Percentiles rank a stretch among this genome's conserved stretches.
These are phyloP conservation scores for Drosophila barbarae DNA, from an alignment of 2,888 invertebrate genomes.

Conservation along the genomic window DNA sequence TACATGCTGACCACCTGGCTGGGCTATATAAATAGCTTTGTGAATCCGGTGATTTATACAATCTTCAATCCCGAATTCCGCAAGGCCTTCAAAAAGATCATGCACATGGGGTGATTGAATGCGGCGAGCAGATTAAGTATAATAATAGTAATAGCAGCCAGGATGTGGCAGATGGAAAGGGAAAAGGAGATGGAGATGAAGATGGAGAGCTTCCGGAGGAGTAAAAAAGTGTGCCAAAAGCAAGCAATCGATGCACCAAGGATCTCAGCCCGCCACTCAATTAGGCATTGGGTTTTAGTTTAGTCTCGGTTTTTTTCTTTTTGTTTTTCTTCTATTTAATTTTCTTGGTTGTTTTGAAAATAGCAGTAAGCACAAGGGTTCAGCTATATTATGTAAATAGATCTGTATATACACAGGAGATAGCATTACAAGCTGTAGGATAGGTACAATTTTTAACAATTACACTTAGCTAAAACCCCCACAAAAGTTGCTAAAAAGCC, in stretches of 20 bases:
- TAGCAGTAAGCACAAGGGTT: constrained; percentile 11
- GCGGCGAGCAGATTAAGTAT: constrained; percentile 23
- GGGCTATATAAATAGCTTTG: constrained; percentile 97
- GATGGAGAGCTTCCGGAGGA: neutral
- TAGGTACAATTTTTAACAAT: constrained; percentile 59
- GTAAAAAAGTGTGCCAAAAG: constrained; percentile 31
- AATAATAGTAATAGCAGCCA: neutral
- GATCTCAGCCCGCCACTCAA: constrained; percentile 32
- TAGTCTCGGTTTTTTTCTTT: neutral
- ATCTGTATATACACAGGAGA: constrained; percentile 27
- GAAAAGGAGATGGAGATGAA: neutral
- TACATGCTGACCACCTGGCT: constrained; percentile 98
- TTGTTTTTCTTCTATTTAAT: neutral
- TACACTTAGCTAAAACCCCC: constrained; percentile 38
- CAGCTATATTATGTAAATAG: constrained; percentile 34
- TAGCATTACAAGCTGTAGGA: constrained; percentile 49
- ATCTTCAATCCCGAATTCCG: constrained; percentile 98
- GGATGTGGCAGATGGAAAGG: neutral
- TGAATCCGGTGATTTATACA: constrained; percentile 96
- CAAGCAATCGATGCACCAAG: constrained; percentile 18
- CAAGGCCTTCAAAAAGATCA: constrained; percentile 97
- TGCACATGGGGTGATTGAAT: constrained; percentile 83
- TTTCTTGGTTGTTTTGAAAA: neutral
- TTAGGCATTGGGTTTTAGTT: constrained; percentile 19
- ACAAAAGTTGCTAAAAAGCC: neutral